Conservation (phyloP, 2,888 invertebrate species). For the Germaria angustata region DNA sequence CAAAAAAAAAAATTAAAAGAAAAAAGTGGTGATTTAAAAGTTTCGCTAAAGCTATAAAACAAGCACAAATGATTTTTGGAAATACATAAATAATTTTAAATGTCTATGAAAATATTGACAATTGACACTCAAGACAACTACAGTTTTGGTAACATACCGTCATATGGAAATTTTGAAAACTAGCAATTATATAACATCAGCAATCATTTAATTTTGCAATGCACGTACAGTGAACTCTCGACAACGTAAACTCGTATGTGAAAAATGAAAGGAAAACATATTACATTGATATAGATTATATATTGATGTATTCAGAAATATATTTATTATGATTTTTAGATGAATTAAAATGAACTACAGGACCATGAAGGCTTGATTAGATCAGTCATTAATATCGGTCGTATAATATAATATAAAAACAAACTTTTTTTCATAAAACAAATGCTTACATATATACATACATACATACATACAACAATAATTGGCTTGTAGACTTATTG, state of each 20-base stretch:
- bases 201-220: not conserved
- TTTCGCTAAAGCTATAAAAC: constrained; percentile 1
- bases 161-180: not conserved
- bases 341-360: too few species aligned
- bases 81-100: constrained; percentile 23
- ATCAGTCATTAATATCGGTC: too few species aligned
- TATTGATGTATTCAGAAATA: too few species aligned
- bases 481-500: too few species aligned
- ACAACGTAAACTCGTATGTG: not conserved
- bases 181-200: constrained; percentile 35
- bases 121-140: constrained; percentile 33
- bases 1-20: not conserved
- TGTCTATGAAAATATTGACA: constrained; percentile 10
- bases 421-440: too few species aligned
- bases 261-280: too few species aligned
- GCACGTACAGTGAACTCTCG: not conserved
- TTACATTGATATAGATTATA: too few species aligned
- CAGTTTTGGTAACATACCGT: not conserved
- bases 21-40: not conserved
- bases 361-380: too few species aligned
- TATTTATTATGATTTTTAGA: too few species aligned
- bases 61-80: not conserved
- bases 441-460: too few species aligned
- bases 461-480: too few species aligned
- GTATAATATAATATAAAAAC: too few species aligned